A percentile compares a stretch with the other conserved stretches of the same genome.
phyloP scores from a whole-genome alignment of 2,113 vertebrate species.

The Muscicapa adusta region DNA sequence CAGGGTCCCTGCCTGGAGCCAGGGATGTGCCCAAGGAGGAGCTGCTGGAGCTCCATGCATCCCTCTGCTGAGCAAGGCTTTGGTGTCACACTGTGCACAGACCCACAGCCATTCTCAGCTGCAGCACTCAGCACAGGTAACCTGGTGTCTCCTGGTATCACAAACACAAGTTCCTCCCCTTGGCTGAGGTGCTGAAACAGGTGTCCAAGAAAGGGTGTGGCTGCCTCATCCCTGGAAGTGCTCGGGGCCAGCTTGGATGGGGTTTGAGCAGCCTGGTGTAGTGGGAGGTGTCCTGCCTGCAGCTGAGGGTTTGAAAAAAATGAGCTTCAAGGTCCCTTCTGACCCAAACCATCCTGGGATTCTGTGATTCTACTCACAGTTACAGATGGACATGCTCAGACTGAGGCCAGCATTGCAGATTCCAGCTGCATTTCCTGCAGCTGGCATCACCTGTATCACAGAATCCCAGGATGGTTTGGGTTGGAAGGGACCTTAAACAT shows the following conservation, averaged over 20 bases:
- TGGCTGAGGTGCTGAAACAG: neutral
- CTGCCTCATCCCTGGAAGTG: neutral
- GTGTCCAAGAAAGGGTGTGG: neutral
- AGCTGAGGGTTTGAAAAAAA: neutral
- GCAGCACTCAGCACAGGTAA: accelerated
- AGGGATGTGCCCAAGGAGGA: accelerated
- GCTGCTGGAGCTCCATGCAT: neutral
- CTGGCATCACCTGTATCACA: accelerated
- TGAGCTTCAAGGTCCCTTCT: neutral
- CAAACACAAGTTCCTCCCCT: neutral
- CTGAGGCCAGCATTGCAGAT: neutral
- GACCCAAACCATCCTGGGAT: neutral
- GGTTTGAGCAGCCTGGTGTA: neutral
- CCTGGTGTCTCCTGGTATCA: neutral
- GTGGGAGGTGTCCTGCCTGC: neutral
- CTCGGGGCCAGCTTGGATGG: neutral
- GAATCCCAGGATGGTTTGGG: neutral
- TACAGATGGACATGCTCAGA: neutral
- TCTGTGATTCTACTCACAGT: neutral
- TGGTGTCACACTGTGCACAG: accelerated
- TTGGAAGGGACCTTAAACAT: neutral
- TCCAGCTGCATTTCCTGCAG: accelerated
- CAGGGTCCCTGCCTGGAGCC: accelerated
- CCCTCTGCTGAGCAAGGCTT: neutral
- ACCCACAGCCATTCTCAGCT: accelerated